Evolutionary conservation across 2,113 vertebrate genomes (phyloP).

Genomic region (Dipodomys merriami): DNA sequence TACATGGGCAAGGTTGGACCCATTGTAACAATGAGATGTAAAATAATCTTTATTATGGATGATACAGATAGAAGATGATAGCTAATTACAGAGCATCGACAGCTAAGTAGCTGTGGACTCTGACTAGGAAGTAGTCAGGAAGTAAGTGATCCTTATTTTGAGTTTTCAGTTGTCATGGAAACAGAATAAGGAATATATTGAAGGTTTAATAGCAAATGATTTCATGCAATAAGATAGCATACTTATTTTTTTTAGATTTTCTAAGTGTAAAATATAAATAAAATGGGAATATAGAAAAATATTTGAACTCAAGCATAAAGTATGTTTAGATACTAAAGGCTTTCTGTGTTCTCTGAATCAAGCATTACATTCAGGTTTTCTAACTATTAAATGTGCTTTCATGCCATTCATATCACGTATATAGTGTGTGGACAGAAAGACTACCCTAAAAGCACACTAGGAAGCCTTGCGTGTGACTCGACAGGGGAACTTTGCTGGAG

Average conservation of each 20-base stretch:
- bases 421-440: background rate
- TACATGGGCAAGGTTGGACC: no score
- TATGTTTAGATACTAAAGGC: background rate
- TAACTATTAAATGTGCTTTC: conserved; percentile 7
- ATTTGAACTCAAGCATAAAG: background rate
- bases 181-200: background rate
- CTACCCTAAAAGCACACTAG: background rate
- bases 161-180: conserved; percentile 34
- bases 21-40: no score
- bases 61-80: background rate
- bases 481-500: no score
- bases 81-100: background rate
- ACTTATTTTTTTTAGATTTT: background rate
- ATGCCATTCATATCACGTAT: background rate
- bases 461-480: background rate
- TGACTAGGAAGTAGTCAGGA: background rate
- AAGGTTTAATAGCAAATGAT: background rate
- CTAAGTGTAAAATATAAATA: conserved; percentile 15
- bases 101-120: background rate
- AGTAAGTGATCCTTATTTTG: background rate
- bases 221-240: background rate
- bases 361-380: conserved; percentile 15
- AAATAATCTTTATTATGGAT: background rate
- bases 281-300: background rate
- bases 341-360: conserved; percentile 4